phyloP scores from a whole-genome alignment of 2,797 vertebrate genomes.

The Syngnathus acus region DNA sequence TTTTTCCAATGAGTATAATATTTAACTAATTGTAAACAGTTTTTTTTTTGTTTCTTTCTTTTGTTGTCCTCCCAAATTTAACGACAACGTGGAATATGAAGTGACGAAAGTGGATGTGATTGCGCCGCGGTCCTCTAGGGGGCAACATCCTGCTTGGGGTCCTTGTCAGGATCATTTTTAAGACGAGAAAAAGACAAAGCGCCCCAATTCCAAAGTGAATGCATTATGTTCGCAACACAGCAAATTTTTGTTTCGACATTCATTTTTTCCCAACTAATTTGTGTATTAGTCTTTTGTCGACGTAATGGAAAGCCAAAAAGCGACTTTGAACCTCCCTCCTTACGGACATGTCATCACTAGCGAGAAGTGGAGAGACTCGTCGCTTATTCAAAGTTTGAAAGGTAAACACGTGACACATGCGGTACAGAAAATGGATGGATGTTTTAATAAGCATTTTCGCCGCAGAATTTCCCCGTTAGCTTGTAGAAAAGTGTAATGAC shows the following conservation, averaged over 20 bases:
- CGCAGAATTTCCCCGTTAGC: background rate
- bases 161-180: accelerated
- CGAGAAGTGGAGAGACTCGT: constrained; percentile 62
- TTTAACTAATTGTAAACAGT: no score
- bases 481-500: background rate
- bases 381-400: constrained; percentile 51
- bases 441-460: no score
- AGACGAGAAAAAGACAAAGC: background rate
- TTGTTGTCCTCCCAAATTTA: no score
- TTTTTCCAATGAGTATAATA: no score
- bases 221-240: background rate
- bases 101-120: background rate
- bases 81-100: no score
- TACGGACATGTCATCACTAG: constrained; percentile 55
- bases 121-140: background rate
- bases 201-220: background rate
- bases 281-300: background rate
- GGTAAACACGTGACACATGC: constrained; percentile 33
- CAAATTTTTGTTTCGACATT: background rate
- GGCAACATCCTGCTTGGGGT: background rate
- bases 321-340: constrained; percentile 45
- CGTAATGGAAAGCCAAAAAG: constrained; percentile 42
- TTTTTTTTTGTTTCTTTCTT: no score
- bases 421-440: no score
- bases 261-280: background rate